Conservation (phyloP, 1,140 invertebrate species). For the Camponotus vicinus region DNA sequence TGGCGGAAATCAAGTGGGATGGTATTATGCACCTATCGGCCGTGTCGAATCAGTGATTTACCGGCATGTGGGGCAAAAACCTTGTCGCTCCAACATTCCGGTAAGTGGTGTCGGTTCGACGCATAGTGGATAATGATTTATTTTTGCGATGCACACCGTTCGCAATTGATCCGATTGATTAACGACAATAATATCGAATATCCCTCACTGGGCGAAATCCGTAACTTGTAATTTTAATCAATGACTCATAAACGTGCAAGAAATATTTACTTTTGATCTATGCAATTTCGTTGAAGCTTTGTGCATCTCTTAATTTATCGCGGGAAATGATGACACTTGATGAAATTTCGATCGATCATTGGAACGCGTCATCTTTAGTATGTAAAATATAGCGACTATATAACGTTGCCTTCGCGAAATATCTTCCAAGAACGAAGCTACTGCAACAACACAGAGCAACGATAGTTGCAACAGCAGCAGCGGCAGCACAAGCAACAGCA, state of each 20-base stretch:
- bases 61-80: constrained; percentile 47
- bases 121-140: constrained; percentile 52
- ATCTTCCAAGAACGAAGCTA: constrained; percentile 18
- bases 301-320: constrained; percentile 2
- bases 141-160: background rate
- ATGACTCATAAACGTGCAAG: background rate
- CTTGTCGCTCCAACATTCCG: background rate
- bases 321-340: constrained; percentile 66
- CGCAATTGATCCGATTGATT: constrained; percentile 31
- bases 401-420: constrained; percentile 30
- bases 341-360: constrained; percentile 74
- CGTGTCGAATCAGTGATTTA: constrained; percentile 71
- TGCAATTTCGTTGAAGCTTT: constrained; percentile 49
- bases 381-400: constrained; percentile 66
- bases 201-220: background rate
- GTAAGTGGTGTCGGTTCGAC: background rate
- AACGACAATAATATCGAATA: constrained; percentile 12
- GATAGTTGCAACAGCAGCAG: constrained; percentile 10
- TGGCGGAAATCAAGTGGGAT: constrained; percentile 71
- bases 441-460: constrained; percentile 52
- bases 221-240: constrained; percentile 43
- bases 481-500: background rate
- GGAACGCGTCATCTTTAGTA: constrained; percentile 68
- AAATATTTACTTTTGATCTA: constrained; percentile 20
- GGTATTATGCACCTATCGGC: constrained; percentile 69